These are phyloP conservation scores for Aradophagus sp. DNA, from an alignment of 1,140 invertebrate genomes.

Conservation along the genomic window DNA sequence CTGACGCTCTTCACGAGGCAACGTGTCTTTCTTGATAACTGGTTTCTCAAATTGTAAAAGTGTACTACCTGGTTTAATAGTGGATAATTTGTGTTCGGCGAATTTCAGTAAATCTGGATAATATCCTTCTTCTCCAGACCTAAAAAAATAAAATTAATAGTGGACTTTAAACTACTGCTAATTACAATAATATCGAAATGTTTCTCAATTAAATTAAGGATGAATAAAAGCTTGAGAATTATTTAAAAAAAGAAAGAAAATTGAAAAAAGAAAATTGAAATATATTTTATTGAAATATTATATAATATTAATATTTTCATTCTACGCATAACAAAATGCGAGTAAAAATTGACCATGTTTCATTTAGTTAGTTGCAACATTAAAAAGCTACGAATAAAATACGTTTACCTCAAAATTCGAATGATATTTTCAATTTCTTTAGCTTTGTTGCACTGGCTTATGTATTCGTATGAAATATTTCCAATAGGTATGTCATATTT, in stretches of 20 bases:
- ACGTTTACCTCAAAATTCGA: constrained; percentile 72
- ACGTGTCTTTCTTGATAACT: constrained; percentile 68
- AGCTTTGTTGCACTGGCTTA: constrained; percentile 74
- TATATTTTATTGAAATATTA: too few species aligned
- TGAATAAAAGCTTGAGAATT: too few species aligned
- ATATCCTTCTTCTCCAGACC: constrained; percentile 81
- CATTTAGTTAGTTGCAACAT: too few species aligned
- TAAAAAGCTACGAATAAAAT: too few species aligned
- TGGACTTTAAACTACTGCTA: too few species aligned
- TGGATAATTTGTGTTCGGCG: constrained; percentile 75
- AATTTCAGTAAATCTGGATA: constrained; percentile 77
- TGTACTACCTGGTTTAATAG: constrained; percentile 65
- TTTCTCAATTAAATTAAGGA: too few species aligned
- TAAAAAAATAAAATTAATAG: constrained; percentile 41
- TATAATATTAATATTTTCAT: too few species aligned
- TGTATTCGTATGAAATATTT: constrained; percentile 77
- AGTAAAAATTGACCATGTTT: too few species aligned
- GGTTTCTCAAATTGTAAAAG: constrained; percentile 76
- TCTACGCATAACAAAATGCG: too few species aligned
- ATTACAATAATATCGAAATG: too few species aligned
- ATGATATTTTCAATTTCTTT: constrained; percentile 78
- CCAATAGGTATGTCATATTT: constrained; percentile 77
- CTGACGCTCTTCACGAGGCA: constrained; percentile 67
- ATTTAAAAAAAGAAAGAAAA: too few species aligned
- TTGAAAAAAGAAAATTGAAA: too few species aligned